Evolutionary conservation across 2,797 vertebrate genomes (phyloP).

Genomic region (Pristis pectinata): DNA sequence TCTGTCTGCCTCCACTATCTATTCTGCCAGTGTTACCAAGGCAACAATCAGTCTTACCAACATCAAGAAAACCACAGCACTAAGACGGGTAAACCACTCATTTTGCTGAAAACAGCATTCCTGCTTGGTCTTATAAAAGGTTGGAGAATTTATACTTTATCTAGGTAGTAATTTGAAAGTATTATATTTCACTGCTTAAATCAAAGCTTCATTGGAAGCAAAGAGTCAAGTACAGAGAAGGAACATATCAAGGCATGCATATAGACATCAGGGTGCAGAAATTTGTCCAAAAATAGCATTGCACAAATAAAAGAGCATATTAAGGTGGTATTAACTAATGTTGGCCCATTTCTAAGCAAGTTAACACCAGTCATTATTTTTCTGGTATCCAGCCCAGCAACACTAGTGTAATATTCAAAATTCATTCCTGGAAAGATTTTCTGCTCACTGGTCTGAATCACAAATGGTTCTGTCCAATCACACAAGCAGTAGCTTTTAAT

Average conservation of each 20-base stretch:
- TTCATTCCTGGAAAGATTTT: too few species aligned
- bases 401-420: too few species aligned
- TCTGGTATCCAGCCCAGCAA: too few species aligned
- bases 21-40: constrained; percentile 4
- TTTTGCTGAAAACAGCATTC: not conserved
- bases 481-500: too few species aligned
- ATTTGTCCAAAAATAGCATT: too few species aligned
- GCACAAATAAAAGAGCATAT: too few species aligned
- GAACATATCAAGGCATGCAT: not conserved
- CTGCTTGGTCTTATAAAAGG: not conserved
- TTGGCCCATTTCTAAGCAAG: too few species aligned
- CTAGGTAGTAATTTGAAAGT: not conserved
- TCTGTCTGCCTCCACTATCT: not conserved
- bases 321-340: too few species aligned
- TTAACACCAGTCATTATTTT: too few species aligned
- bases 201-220: not conserved
- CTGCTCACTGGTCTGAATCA: too few species aligned
- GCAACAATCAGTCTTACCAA: not conserved
- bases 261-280: too few species aligned
- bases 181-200: not conserved
- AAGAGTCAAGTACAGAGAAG: not conserved
- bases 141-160: not conserved
- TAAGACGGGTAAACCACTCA: not conserved
- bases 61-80: constrained; percentile 14
- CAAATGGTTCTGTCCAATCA: too few species aligned